Evolutionary conservation across 2,888 invertebrate genomes (phyloP).

Genomic region (Tribolium freemani): DNA sequence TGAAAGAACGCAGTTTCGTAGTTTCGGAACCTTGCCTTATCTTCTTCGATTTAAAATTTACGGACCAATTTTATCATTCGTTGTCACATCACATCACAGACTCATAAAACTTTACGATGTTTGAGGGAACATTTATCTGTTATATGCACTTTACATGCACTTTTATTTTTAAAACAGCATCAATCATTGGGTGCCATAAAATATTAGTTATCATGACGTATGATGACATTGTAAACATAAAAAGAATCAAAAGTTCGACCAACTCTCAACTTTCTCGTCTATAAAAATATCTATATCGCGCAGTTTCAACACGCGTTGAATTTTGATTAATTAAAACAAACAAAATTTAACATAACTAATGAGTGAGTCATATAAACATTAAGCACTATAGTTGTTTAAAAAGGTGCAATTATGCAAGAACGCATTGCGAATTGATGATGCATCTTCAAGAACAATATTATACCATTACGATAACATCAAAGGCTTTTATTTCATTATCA

Average conservation of each 20-base stretch:
- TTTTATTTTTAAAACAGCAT: not conserved
- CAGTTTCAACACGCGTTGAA: not conserved
- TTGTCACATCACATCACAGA: not conserved
- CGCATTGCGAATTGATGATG: conserved; percentile 9
- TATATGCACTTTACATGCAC: not conserved
- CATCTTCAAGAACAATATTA: conserved; percentile 13
- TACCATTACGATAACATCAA: conserved; percentile 20
- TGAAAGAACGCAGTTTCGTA: not conserved
- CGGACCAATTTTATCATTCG: not conserved
- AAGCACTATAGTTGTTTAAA: not conserved
- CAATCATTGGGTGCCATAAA: not conserved
- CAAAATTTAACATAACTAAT: not conserved
- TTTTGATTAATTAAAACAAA: not conserved
- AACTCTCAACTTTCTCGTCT: not conserved
- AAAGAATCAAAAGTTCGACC: not conserved
- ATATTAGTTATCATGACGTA: not conserved
- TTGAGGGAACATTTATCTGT: not conserved
- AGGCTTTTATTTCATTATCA: conserved; percentile 8
- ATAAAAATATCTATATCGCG: not conserved
- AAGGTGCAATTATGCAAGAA: conserved; percentile 14
- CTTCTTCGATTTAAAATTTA: not conserved
- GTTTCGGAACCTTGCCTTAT: not conserved
- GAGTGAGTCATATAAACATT: not conserved
- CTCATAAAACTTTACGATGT: not conserved
- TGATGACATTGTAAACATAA: not conserved